Conservation (phyloP, 2,797 vertebrate genomes). For the Phoeniculus purpureus region DNA sequence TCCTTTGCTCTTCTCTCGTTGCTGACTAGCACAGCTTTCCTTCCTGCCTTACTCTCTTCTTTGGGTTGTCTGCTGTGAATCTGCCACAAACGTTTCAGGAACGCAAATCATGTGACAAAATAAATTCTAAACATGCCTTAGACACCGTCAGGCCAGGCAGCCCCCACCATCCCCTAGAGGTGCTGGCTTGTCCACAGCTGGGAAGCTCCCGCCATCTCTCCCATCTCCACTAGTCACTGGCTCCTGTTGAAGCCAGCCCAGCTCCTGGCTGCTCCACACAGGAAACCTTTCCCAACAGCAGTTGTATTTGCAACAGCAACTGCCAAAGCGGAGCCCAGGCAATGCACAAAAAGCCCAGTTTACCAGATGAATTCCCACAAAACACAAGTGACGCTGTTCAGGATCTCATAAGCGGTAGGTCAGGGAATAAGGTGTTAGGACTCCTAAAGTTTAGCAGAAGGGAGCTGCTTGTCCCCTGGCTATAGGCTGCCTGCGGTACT, state of each 20-base stretch:
- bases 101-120: fast-evolving
- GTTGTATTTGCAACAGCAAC: conserved; percentile 6
- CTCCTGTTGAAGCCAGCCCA: conserved; percentile 40
- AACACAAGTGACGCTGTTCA: conserved; percentile 59
- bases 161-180: fast-evolving
- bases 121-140: background rate
- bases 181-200: background rate
- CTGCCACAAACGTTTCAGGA: background rate
- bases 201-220: background rate
- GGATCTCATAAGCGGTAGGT: conserved; percentile 56
- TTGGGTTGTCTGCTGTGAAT: background rate
- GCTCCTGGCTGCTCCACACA: conserved; percentile 15
- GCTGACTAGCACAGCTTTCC: background rate
- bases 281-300: conserved; percentile 54
- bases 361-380: conserved; percentile 55
- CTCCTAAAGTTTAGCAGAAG: conserved; percentile 60
- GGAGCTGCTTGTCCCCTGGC: conserved; percentile 57
- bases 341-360: conserved; percentile 54
- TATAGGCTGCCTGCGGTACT: conserved; percentile 59
- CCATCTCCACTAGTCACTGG: background rate
- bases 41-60: background rate
- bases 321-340: conserved; percentile 29
- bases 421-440: conserved; percentile 63
- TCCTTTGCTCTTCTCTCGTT: background rate
- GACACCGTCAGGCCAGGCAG: fast-evolving